Conservation (phyloP, 2,888 invertebrate species). For the Nomada flava region DNA sequence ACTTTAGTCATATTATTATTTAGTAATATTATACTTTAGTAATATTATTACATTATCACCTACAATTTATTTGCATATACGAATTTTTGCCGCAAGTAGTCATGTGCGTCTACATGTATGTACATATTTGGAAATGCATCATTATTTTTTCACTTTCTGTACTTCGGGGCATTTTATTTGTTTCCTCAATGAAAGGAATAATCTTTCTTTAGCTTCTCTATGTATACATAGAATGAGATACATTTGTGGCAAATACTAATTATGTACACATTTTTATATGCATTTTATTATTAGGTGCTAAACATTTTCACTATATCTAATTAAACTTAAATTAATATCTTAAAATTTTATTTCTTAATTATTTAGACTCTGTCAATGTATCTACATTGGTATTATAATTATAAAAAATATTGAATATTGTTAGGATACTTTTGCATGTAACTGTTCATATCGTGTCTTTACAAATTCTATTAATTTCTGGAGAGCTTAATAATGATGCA, state of each 20-base stretch:
- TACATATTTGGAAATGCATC: background rate
- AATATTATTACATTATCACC: constrained; percentile 2
- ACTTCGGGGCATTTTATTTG: background rate
- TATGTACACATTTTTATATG: constrained; percentile 3
- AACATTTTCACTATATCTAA: background rate
- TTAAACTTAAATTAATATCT: background rate
- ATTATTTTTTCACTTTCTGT: background rate
- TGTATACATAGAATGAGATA: background rate
- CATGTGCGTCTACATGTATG: background rate
- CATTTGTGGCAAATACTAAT: background rate
- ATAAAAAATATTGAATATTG: constrained; percentile 1
- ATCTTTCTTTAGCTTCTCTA: background rate
- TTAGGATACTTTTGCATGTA: constrained; percentile 18
- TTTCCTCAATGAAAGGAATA: background rate
- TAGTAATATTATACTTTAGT: background rate
- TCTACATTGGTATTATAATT: constrained; percentile 1
- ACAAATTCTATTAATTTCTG: constrained; percentile 29
- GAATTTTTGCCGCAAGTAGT: constrained; percentile 5
- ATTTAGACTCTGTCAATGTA: constrained; percentile 10
- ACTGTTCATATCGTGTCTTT: constrained; percentile 30
- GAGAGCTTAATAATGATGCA: constrained; percentile 32
- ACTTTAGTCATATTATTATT: background rate
- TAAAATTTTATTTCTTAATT: background rate
- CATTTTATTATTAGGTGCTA: constrained; percentile 19
- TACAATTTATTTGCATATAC: constrained; percentile 1